phyloP scores from a whole-genome alignment of 2,888 invertebrate genomes.

The Spisula solida region DNA sequence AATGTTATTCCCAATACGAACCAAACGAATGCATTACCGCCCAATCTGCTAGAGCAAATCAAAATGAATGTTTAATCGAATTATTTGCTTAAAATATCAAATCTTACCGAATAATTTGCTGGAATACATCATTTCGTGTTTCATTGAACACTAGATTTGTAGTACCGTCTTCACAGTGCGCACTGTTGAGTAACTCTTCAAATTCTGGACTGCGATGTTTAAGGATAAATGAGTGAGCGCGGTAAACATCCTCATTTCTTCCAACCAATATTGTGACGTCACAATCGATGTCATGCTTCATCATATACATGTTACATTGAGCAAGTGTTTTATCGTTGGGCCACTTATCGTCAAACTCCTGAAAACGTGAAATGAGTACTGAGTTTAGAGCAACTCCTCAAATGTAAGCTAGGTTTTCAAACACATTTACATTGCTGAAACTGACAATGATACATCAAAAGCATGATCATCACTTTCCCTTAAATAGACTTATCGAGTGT shows the following conservation, averaged over 20 bases:
- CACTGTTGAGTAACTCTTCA: background rate
- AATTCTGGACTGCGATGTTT: constrained; percentile 56
- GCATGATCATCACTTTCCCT: background rate
- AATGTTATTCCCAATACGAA: too few species aligned
- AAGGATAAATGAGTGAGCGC: constrained; percentile 61
- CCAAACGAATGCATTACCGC: too few species aligned
- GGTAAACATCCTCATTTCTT: constrained; percentile 32
- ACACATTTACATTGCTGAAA: background rate
- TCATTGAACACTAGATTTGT: background rate
- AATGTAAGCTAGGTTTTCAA: background rate
- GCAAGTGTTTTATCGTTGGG: constrained; percentile 59
- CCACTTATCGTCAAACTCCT: constrained; percentile 54
- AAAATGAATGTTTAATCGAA: too few species aligned
- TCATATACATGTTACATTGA: constrained; percentile 65
- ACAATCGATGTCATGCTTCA: constrained; percentile 59
- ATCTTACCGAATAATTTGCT: background rate
- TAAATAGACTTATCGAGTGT: background rate
- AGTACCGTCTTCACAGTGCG: background rate
- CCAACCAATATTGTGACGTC: constrained; percentile 70
- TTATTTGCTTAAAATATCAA: constrained; percentile 18
- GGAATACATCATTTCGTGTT: background rate
- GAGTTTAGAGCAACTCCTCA: too few species aligned
- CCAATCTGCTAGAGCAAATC: too few species aligned
- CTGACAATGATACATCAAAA: too few species aligned
- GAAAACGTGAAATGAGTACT: background rate